phyloP scores from a whole-genome alignment of 2,888 invertebrate genomes.

The Rhogogaster chlorosoma region DNA sequence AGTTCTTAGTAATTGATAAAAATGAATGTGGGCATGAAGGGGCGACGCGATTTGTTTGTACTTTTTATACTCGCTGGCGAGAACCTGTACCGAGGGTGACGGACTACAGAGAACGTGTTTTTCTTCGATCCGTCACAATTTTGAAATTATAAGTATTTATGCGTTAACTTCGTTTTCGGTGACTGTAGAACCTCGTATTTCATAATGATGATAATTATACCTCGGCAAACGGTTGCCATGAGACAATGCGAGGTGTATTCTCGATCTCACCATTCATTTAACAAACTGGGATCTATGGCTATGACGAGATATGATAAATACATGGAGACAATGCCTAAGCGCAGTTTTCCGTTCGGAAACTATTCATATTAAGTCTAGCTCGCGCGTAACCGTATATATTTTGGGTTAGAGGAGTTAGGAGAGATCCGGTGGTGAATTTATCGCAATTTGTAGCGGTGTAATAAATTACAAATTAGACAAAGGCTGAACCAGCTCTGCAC shows the following conservation, averaged over 20 bases:
- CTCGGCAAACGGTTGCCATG: neutral
- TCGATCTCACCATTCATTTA: neutral
- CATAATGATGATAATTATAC: neutral
- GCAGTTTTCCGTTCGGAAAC: conserved; percentile 46
- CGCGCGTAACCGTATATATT: conserved; percentile 13
- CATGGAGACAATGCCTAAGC: neutral
- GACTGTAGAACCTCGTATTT: neutral
- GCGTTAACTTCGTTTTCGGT: conserved; percentile 51
- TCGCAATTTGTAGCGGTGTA: conserved; percentile 37
- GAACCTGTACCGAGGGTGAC: conserved; percentile 33
- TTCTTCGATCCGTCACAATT: conserved; percentile 76
- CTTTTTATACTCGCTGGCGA: conserved; percentile 68
- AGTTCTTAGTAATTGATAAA: conserved; percentile 78
- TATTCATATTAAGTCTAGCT: conserved; percentile 36
- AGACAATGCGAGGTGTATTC: neutral
- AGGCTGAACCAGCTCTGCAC: conserved; percentile 55
- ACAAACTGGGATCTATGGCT: neutral
- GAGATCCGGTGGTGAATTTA: conserved; percentile 43
- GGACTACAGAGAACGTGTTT: conserved; percentile 67
- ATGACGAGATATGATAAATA: conserved; percentile 1
- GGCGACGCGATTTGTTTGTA: conserved; percentile 76
- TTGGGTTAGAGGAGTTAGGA: conserved; percentile 10
- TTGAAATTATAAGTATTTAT: conserved; percentile 76
- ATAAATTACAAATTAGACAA: conserved; percentile 68
- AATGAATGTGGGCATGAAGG: conserved; percentile 73